Evolutionary conservation across 1,140 invertebrate species (phyloP).

Genomic region (Schlechtendalia chinensis): DNA sequence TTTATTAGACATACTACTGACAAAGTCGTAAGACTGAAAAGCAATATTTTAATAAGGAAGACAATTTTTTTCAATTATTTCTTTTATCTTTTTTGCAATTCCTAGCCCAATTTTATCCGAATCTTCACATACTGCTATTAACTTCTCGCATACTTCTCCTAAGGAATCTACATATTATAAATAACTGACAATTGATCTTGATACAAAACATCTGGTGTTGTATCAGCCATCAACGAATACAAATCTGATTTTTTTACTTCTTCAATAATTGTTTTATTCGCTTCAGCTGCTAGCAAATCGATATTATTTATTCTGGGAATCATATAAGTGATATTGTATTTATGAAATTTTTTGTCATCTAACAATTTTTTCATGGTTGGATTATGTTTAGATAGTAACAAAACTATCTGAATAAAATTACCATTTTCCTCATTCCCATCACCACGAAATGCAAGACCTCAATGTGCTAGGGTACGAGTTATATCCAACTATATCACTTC

Average conservation of each 20-base stretch:
- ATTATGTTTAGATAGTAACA: constrained; percentile 10
- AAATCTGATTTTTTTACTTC: constrained; percentile 5
- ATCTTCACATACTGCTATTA: not conserved
- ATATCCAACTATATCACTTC: constrained; percentile 7
- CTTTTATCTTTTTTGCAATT: not conserved
- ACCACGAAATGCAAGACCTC: not conserved
- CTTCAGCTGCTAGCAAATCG: not conserved
- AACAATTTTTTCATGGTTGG: constrained; percentile 23
- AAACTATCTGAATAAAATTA: constrained; percentile 17
- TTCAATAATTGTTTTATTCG: not conserved
- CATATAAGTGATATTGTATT: constrained; percentile 22
- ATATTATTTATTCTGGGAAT: constrained; percentile 43
- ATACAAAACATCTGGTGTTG: not conserved
- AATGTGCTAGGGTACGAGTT: not conserved
- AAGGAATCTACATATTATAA: not conserved
- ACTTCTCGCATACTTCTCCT: not conserved
- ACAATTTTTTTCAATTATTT: not conserved
- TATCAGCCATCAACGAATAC: constrained; percentile 17
- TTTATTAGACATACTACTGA: constrained; percentile 13
- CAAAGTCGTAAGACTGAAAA: constrained; percentile 27
- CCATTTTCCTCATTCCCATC: constrained; percentile 19
- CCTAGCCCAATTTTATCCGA: not conserved
- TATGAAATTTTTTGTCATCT: not conserved
- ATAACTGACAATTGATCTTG: not conserved
- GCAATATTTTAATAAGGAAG: not conserved